Conservation (phyloP, 2,888 invertebrate genomes). For the Desoria tigrina region DNA sequence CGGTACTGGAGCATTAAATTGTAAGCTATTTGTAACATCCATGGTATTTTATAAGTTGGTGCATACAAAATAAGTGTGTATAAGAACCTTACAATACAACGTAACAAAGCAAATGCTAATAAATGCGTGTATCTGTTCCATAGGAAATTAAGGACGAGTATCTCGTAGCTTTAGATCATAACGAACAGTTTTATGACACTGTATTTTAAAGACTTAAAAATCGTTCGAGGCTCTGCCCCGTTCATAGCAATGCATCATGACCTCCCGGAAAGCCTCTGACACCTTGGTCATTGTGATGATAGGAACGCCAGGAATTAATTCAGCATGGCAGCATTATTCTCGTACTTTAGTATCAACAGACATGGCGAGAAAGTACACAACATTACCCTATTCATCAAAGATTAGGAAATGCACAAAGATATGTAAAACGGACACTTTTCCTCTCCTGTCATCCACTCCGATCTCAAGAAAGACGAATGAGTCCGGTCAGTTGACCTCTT, state of each 20-base stretch:
- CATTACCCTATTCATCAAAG: conserved; percentile 19
- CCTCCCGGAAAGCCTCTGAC: conserved; percentile 34
- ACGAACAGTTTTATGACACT: too few relatives aligned
- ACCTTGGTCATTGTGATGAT: conserved; percentile 29
- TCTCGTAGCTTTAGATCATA: too few relatives aligned
- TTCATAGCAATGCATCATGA: conserved; percentile 31
- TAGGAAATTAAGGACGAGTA: too few relatives aligned
- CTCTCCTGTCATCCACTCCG: conserved; percentile 14
- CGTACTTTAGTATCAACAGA: conserved; percentile 3
- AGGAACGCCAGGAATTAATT: conserved; percentile 27
- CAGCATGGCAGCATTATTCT: conserved; percentile 21
- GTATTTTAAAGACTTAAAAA: too few relatives aligned
- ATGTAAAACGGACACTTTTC: conserved; percentile 13
- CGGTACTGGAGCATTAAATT: too few relatives aligned
- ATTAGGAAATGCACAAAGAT: conserved; percentile 3
- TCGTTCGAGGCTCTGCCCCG: too few relatives aligned
- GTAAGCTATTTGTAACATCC: too few relatives aligned
- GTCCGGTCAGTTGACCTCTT: conserved; percentile 1
- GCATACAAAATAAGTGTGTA: too few relatives aligned
- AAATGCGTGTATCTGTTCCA: too few relatives aligned
- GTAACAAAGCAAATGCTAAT: too few relatives aligned
- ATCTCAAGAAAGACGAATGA: conserved; percentile 10
- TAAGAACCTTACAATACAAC: too few relatives aligned
- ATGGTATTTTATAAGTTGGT: too few relatives aligned
- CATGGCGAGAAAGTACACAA: conserved; percentile 7